Base-by-base conservation (phyloP, 2,113 vertebrate genomes). In the Hyla sarda region DNA sequence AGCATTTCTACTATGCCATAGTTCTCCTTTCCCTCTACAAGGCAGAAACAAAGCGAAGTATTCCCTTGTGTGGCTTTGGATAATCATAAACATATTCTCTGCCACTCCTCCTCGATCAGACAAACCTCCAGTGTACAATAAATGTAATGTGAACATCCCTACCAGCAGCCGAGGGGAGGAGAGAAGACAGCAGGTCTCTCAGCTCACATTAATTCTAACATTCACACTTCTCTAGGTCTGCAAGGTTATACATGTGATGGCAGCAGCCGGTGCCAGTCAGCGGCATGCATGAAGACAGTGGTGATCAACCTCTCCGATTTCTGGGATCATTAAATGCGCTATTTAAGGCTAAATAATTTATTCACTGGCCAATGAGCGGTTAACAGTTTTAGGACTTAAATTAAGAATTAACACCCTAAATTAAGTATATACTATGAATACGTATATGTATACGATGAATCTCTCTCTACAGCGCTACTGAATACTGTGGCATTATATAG, bases 31-130 rank as follows among this genome's bases (percentile, higher is more conserved):
- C 54, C 37, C 16, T 45, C 19, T 19, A 19, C 37, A 62, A 34
- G 30, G 28, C 72, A 50, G 56, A 37, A 67, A 85, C n/a, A 60
- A 62, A 72, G 67, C 48, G 14, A 41, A 23, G 48, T 72, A 80
- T 86, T 86, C 84, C 76, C 84, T n/a, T 37, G 77, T 62, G 85
- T 45, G 45, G 25, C 76, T 74, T 12, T 41, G 60, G 78, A 74
- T 87, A 50, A 87, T 87, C 77, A 87, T 73, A 73, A 82, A 74
- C 85, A 87, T 87, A 87, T 82, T 87, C 67, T 25, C 45, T 3
- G 67, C 67, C 77, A 82, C 78, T 73, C 78, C 85, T 82, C 77
- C 54, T 74, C 78, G 16, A 37, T 87, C 69, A 87, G 25, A 74
- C 52, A 82, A 73, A 5, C 78, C 77, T 41, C 85, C 34, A 19